These are phyloP conservation scores for Stegodyphus dumicola DNA, from an alignment of 1,140 invertebrate genomes.

Conservation along the genomic window DNA sequence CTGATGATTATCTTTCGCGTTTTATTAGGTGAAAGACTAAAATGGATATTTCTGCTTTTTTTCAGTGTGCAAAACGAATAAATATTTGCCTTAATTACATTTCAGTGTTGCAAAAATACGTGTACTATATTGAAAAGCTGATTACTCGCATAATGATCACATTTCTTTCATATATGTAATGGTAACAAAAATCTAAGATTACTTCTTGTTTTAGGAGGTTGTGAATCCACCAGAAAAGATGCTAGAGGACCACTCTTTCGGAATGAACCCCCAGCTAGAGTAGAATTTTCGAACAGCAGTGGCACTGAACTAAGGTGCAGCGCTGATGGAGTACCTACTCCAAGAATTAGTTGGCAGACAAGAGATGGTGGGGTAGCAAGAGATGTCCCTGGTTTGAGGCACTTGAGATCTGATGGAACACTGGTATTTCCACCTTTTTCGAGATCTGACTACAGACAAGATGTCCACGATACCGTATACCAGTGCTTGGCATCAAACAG, in stretches of 20 bases:
- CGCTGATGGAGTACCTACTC: slow-evolving; percentile 87
- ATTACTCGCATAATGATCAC: neutral
- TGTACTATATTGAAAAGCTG: no score
- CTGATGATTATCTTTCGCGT: no score
- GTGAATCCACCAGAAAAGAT: slow-evolving; percentile 30
- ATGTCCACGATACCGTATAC: slow-evolving; percentile 70
- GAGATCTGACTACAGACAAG: slow-evolving; percentile 70
- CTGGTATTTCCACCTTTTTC: slow-evolving; percentile 68
- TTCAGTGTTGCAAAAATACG: no score
- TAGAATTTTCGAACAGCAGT: slow-evolving; percentile 94
- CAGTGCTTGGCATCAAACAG: slow-evolving; percentile 81
- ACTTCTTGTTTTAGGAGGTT: slow-evolving; percentile 16
- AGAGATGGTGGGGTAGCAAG: slow-evolving; percentile 78
- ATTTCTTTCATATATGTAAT: neutral
- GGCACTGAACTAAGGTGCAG: slow-evolving; percentile 92
- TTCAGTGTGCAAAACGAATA: no score
- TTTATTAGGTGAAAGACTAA: no score
- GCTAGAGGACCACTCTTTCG: slow-evolving; percentile 86
- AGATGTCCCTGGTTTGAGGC: slow-evolving; percentile 77
- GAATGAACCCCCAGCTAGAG: slow-evolving; percentile 89
- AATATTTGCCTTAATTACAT: no score
- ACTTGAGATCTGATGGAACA: slow-evolving; percentile 71
- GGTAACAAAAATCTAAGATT: neutral
- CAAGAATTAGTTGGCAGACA: slow-evolving; percentile 83
- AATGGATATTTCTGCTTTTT: no score